These are phyloP conservation scores for Zaprionus capensis DNA, from an alignment of 1,140 invertebrate genomes.

Conservation along the genomic window DNA sequence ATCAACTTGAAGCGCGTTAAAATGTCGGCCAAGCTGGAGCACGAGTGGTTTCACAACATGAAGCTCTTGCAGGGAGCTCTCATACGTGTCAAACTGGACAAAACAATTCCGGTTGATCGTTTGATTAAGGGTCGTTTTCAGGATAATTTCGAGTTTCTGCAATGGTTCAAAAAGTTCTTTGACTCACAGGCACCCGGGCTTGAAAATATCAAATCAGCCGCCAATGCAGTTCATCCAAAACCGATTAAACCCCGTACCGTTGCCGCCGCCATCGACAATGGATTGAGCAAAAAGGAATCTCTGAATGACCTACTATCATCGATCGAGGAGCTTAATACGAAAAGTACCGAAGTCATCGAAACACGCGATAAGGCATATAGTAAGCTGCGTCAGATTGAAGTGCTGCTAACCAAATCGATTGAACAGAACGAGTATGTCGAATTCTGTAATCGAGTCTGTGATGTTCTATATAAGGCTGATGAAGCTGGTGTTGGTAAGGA, in stretches of 20 bases:
- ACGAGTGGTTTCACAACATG: conserved; percentile 99
- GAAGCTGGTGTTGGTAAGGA: conserved; percentile 3
- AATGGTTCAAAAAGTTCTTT: conserved; percentile 99
- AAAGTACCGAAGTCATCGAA: conserved; percentile 21
- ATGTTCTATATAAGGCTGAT: conserved; percentile 57
- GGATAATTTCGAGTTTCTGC: conserved; percentile 99
- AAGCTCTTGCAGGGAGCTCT: conserved; percentile 98
- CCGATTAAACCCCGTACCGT: conserved; percentile 44
- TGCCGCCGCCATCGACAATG: neutral
- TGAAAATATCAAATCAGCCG: conserved; percentile 63
- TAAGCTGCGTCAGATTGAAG: conserved; percentile 64
- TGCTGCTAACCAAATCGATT: conserved; percentile 41
- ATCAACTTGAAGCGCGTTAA: conserved; percentile 98
- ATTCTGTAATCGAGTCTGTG: conserved; percentile 60
- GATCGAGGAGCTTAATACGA: conserved; percentile 29
- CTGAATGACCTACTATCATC: neutral
- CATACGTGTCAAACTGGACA: conserved; percentile 98
- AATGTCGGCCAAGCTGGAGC: conserved; percentile 98
- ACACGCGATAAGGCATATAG: conserved; percentile 54
- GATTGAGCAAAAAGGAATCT: neutral
- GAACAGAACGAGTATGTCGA: conserved; percentile 39
- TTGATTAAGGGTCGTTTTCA: conserved; percentile 97
- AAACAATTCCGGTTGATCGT: conserved; percentile 92
- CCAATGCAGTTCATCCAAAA: conserved; percentile 48
- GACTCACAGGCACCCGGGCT: conserved; percentile 90